Conservation (phyloP, 1,140 invertebrate genomes). For the Dreissena rostriformis region DNA sequence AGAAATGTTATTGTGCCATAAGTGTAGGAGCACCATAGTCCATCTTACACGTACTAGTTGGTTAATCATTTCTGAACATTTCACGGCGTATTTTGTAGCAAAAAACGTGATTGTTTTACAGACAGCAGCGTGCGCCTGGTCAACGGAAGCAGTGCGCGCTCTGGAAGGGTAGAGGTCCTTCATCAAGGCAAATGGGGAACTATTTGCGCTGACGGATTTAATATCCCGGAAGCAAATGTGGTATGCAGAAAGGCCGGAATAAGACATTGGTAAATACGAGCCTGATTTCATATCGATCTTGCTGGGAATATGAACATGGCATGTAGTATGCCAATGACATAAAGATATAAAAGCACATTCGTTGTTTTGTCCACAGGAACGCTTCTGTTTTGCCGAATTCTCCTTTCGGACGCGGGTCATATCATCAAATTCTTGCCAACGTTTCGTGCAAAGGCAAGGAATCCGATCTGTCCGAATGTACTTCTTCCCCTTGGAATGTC, state of each 20-base stretch:
- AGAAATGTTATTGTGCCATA: too few relatives aligned
- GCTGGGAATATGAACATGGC: background rate
- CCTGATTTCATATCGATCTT: background rate
- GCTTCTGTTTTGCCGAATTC: background rate
- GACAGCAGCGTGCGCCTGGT: slow-evolving; percentile 3
- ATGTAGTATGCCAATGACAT: background rate
- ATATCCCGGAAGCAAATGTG: slow-evolving; percentile 64
- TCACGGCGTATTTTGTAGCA: too few relatives aligned
- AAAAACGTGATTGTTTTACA: background rate
- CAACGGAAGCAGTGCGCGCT: background rate
- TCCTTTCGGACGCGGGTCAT: background rate
- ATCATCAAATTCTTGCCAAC: background rate
- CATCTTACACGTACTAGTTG: too few relatives aligned
- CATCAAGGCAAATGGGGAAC: slow-evolving; percentile 63
- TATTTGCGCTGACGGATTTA: slow-evolving; percentile 70
- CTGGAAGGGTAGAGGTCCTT: slow-evolving; percentile 60
- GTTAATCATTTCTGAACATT: too few relatives aligned
- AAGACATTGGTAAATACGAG: background rate
- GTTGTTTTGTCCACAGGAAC: slow-evolving; percentile 10
- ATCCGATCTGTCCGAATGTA: background rate
- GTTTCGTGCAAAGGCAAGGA: slow-evolving; percentile 1
- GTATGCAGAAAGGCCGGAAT: slow-evolving; percentile 68
- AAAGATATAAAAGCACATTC: background rate
- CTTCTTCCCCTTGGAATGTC: background rate
- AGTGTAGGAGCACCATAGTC: too few relatives aligned